Evolutionary conservation across 2,797 vertebrate species (phyloP).

Genomic region (Acrossocheilus wenchowensis): DNA sequence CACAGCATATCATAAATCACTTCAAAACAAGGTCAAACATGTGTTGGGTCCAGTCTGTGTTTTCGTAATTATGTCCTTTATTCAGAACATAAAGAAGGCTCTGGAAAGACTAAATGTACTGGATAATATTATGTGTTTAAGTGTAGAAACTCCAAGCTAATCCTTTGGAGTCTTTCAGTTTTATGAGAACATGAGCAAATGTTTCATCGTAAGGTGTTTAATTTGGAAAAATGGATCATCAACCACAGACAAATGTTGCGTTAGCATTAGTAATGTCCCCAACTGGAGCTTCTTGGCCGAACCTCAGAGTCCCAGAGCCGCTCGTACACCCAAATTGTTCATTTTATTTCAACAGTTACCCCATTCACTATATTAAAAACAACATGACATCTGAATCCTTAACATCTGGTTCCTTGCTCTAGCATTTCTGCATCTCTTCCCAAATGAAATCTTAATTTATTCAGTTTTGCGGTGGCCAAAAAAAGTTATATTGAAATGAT

Average conservation of each 20-base stretch:
- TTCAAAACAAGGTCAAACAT: constrained; percentile 48
- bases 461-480: constrained; percentile 11
- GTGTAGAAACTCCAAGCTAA: constrained; percentile 30
- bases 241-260: constrained; percentile 53
- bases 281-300: constrained; percentile 47
- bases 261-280: constrained; percentile 39
- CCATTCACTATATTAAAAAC: constrained; percentile 47
- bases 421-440: constrained; percentile 43
- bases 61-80: constrained; percentile 48
- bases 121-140: constrained; percentile 6
- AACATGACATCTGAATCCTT: constrained; percentile 50
- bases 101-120: constrained; percentile 23
- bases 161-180: constrained; percentile 12
- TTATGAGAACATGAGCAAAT: constrained; percentile 46
- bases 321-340: constrained; percentile 29
- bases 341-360: constrained; percentile 50
- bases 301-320: constrained; percentile 42
- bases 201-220: constrained; percentile 54
- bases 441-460: constrained; percentile 27
- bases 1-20: constrained; percentile 52
- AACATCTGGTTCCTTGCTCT: constrained; percentile 54
- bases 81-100: neutral
- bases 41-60: constrained; percentile 44
- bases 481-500: neutral
- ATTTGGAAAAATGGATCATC: constrained; percentile 51